These are phyloP conservation scores for Hecatera dysodea DNA, from an alignment of 2,888 invertebrate genomes.

Conservation along the genomic window DNA sequence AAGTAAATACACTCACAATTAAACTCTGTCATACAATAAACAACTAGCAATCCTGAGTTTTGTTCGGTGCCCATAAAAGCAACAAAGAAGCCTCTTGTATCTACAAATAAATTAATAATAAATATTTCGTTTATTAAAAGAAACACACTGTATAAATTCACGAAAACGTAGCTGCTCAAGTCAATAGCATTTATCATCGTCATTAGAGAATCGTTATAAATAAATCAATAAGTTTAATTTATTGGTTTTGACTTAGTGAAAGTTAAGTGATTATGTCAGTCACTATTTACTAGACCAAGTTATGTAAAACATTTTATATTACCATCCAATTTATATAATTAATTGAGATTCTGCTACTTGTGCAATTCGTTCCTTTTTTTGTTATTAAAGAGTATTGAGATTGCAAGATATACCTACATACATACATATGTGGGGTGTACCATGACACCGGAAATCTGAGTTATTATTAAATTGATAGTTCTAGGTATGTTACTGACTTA, in stretches of 20 bases:
- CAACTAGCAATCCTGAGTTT: neutral
- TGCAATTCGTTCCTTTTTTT: slow-evolving; percentile 40
- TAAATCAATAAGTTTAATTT: slow-evolving; percentile 75
- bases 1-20: too few species aligned
- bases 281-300: slow-evolving; percentile 57
- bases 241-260: slow-evolving; percentile 72
- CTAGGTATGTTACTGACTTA: neutral
- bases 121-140: neutral
- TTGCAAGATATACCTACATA: neutral
- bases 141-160: slow-evolving; percentile 54
- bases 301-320: slow-evolving; percentile 63
- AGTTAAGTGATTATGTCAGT: slow-evolving; percentile 72
- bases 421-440: too few species aligned
- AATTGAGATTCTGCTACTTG: slow-evolving; percentile 42
- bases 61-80: neutral
- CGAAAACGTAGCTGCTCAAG: slow-evolving; percentile 62
- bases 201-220: slow-evolving; percentile 67
- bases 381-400: slow-evolving; percentile 1
- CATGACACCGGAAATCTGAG: neutral
- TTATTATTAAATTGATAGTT: neutral
- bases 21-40: neutral
- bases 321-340: slow-evolving; percentile 61
- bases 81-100: neutral
- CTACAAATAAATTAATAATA: neutral
- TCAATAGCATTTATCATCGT: slow-evolving; percentile 79